Evolutionary conservation across 2,797 vertebrate species (phyloP), one percentile per base, ranked within the genome.

Genomic region (Lepidocolaptes lacrymiger): DNA sequence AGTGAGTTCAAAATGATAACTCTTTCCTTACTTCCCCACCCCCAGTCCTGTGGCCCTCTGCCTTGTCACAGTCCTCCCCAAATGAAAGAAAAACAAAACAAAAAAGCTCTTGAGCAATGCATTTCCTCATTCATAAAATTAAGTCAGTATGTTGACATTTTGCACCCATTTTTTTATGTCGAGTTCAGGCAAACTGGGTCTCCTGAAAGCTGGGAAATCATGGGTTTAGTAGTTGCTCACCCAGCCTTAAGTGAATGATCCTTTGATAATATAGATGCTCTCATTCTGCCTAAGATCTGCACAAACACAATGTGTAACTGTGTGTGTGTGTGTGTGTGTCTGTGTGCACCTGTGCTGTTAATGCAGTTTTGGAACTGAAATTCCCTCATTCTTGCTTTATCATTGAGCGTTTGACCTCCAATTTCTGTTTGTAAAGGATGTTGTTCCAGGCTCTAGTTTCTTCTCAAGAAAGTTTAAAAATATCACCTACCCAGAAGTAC

Each of bases 401-500:
- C 4, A 64, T 61, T 8, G 27, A 66, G 16, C 36, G 10, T 84
- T 86, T 89, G 62, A 84, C 71, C 89, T 90, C 58, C 76, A 49
- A 43, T 64, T 94, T 67, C 48, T 74, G 59, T 39, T 79, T 86
- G 22, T 46, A 78, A 76, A 79, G 36, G 23, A 56, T 88, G 34
- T 48, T 88, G 37, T 41, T 86, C 52, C 52, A 86, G 41, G 76
- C 27, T 79, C 39, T 23, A 52, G 12, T 37, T 88, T 82, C 61
- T 89, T 69, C 86, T 79, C 71, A 90, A 63, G 74, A 84, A 84
- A 85, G 56, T 74, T 90, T 91, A 88, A 82, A 94, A 93, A 86
- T 54, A 90, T 24, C 9, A 7, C 58, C 41, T 85, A 71, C 71
- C 26, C 77, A 85, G 83, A 95, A 95, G 77, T 71, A 74, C 30